A percentile compares a stretch with the other conserved stretches of the same genome.
phyloP scores from a whole-genome alignment of 2,888 invertebrate genomes.

The Nysson spinosus region DNA sequence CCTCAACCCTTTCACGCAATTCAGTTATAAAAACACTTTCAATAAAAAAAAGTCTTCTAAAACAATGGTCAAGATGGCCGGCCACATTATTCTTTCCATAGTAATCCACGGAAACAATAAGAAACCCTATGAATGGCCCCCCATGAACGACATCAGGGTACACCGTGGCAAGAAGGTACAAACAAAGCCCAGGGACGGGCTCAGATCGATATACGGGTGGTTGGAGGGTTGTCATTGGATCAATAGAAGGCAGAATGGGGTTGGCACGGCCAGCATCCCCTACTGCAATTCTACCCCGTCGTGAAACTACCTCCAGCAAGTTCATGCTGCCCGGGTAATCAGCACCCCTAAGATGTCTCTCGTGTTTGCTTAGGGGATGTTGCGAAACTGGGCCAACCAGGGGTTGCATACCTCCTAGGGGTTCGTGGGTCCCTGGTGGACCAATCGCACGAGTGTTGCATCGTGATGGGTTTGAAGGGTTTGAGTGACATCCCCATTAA shows the following conservation, averaged over 20 bases:
- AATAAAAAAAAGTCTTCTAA: too few relatives aligned
- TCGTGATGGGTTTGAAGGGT: conserved; percentile 59
- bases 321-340: conserved; percentile 58
- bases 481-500: conserved; percentile 49
- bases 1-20: too few relatives aligned
- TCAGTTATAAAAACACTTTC: too few relatives aligned
- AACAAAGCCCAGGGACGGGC: background rate
- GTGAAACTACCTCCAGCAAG: conserved; percentile 35
- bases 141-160: too few relatives aligned
- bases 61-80: too few relatives aligned
- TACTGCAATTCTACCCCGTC: conserved; percentile 40
- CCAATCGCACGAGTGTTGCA: conserved; percentile 69
- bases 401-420: conserved; percentile 51
- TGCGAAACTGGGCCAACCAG: conserved; percentile 48
- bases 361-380: conserved; percentile 53
- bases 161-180: too few relatives aligned
- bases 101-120: too few relatives aligned
- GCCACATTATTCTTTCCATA: too few relatives aligned
- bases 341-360: conserved; percentile 68
- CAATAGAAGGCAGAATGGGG: conserved; percentile 49
- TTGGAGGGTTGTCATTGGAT: conserved; percentile 28
- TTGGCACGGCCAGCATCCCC: conserved; percentile 51
- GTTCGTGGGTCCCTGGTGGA: conserved; percentile 67
- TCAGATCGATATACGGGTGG: conserved; percentile 48
- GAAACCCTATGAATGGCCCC: too few relatives aligned